Percentiles rank a stretch among this genome's conserved stretches.
phyloP scores from a whole-genome alignment of 2,888 invertebrate genomes.

The Machimus rusticus region DNA sequence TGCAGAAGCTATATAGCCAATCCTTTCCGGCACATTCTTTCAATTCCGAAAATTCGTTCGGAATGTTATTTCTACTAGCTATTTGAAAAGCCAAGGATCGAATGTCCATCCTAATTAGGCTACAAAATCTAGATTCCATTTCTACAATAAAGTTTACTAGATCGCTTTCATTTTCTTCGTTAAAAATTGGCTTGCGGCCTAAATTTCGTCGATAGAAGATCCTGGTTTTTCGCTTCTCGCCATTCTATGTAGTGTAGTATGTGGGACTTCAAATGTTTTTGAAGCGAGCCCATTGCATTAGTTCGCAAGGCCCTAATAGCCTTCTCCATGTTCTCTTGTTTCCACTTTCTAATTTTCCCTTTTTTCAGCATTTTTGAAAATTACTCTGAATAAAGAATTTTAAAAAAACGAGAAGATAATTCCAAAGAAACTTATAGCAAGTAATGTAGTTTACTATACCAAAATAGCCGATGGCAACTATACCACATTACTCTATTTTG shows the following conservation, averaged over 20 bases:
- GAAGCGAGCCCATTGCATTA: constrained; percentile 28
- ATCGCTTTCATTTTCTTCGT: background rate
- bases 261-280: constrained; percentile 30
- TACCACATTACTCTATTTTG: background rate
- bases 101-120: constrained; percentile 34
- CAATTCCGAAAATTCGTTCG: constrained; percentile 28
- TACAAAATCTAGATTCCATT: constrained; percentile 29
- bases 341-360: background rate
- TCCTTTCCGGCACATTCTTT: constrained; percentile 9
- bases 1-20: constrained; percentile 25
- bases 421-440: too few species aligned
- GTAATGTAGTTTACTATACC: too few species aligned
- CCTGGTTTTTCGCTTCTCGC: constrained; percentile 26
- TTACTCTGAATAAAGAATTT: background rate
- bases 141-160: constrained; percentile 4
- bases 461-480: too few species aligned
- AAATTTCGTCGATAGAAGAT: constrained; percentile 41
- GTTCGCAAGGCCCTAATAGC: background rate
- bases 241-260: constrained; percentile 38
- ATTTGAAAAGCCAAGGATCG: constrained; percentile 29
- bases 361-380: background rate
- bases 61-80: constrained; percentile 15
- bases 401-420: too few species aligned
- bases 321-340: background rate
- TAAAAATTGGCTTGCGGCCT: constrained; percentile 44